Evolutionary conservation across 2,797 vertebrate species (phyloP), one percentile per base, ranked within the genome.

Genomic region (Dipus sagitta): DNA sequence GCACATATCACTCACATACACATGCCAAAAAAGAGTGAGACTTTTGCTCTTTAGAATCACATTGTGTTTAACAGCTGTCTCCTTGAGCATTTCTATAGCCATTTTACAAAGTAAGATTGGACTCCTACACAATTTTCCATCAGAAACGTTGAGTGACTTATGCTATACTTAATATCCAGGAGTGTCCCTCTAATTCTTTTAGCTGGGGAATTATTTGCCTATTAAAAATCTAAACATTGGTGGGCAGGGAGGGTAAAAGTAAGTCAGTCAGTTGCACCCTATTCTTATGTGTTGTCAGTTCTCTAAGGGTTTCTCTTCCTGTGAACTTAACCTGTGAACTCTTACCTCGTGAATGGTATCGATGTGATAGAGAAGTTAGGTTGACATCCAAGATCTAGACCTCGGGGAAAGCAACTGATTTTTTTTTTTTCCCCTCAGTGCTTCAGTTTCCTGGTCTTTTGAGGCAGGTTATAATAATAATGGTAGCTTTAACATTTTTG

Each of bases 161-260:
- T 64, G 70, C 86, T 75, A 94, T 85, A 92, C 93, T 96, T 97
- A 96, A 96, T 96, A 96, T 92, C 65, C 95, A 96, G 32, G 92
- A 87, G 80, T 96, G 88, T 90, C 88, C 70, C 71, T 96, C 86
- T 62, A 78, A 90, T 96, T 96, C 94, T 94, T 90, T 72, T 93
- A 91, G 95, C 94, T 96, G 95, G 91, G 93, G 92, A 86, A 83
- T 70, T 17, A 13, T 95, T 91, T 97, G 92, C 91, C 96, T 92
- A 13, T 42, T 80, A 67, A 86, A 47, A 70, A 86, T 47, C 88
- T 96, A 92, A 97, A 97, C 94, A 94, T 65, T 96, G 94, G 89
- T 85, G 64, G 95, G 62, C 77, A 2, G 76, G 81, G 91, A 30
- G 95, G 97, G 85, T 94, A 80, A 92, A 75, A 60, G 82, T 21